A percentile compares a stretch with the other conserved stretches of the same genome.
These are phyloP conservation scores for Eubasilissa regina DNA, from an alignment of 1,140 invertebrate species.

Conservation along the genomic window DNA sequence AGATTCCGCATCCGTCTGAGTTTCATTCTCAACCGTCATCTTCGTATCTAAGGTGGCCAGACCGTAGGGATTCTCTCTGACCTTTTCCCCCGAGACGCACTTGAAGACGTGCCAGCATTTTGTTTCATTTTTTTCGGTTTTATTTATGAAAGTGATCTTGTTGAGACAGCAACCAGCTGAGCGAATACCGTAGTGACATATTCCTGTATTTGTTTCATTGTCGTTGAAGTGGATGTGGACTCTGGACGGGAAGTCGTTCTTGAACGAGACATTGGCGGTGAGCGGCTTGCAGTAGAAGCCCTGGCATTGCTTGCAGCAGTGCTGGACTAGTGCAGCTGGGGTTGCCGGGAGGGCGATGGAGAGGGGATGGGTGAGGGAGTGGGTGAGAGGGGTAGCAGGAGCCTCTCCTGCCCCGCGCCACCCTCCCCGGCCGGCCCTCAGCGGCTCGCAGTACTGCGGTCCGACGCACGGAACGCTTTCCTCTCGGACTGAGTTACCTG, in stretches of 20 bases:
- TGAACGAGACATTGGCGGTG: slow-evolving; percentile 48
- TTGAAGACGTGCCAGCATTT: slow-evolving; percentile 48
- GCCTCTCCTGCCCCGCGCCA: not conserved
- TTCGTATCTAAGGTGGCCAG: slow-evolving; percentile 33
- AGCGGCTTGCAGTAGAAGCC: slow-evolving; percentile 3
- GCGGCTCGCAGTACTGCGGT: slow-evolving; percentile 28
- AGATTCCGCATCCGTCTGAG: slow-evolving; percentile 51
- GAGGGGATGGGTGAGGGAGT: not conserved
- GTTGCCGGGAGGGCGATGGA: not conserved
- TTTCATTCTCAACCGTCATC: slow-evolving; percentile 55
- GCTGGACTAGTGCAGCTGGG: not conserved
- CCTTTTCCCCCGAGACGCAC: slow-evolving; percentile 33
- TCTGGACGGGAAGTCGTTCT: slow-evolving; percentile 28
- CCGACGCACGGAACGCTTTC: slow-evolving; percentile 51
- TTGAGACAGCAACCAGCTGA: not conserved
- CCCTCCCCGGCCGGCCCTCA: slow-evolving; percentile 42
- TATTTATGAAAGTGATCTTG: slow-evolving; percentile 4
- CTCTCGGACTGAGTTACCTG: slow-evolving; percentile 58
- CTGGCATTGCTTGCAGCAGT: slow-evolving; percentile 26
- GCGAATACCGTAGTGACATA: slow-evolving; percentile 21
- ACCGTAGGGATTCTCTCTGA: slow-evolving; percentile 12
- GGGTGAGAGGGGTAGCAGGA: not conserved
- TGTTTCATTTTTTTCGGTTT: not conserved
- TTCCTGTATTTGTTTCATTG: slow-evolving; percentile 48
- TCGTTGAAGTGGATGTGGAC: slow-evolving; percentile 49